Base-by-base conservation (phyloP, 2,797 vertebrate species). In the Gadopsis marmoratus region DNA sequence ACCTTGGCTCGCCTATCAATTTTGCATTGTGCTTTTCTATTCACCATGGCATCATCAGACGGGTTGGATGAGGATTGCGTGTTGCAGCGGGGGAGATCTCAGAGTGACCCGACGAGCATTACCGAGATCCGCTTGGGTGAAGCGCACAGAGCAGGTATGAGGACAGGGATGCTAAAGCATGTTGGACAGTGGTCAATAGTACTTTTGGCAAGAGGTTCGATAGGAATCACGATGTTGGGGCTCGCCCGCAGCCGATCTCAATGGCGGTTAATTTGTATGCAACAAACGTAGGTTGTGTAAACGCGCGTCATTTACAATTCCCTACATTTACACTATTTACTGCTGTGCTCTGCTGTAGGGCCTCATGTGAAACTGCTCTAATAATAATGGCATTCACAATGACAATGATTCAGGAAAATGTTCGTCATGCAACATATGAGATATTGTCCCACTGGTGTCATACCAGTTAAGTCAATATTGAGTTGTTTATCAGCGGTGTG, bases 91-190 rank as follows among this genome's bases (percentile, higher is more conserved):
- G 97, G 95, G 83, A 95, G 97, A 93, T 99, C 97, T 82, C 96
- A 96, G 93, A 99, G 98, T 93, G 97, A 99, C 96, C 98, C 98
- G 88, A 98, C 95, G 96, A 98, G 95, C 96, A 96, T 97, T 96
- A 95, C 97, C 26, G 97, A 98, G 72, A 86, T 95, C 82, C 93
- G 95, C 74, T 62, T 95, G 68, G 95, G 91, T 70, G 94, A 95
- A 84, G 92, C 93, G 67, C 95, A 95, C 89, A 91, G 82, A 89
- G 84, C 96, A 97, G 98, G 97, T 97, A 95, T 91, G 73, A 45
- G 73, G n/a, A 54, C 33, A 16, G 0, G 33, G 29, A 58, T 7
- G 4, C 11, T 23, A 0, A 17, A 69, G 60, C 50, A 50, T 62
- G 75, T 54, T 47, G 50, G 50, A 63, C 47, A 48, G 66, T n/a